These are phyloP conservation scores for Rotaria macrura DNA, from an alignment of 2,888 invertebrate genomes.

Conservation along the genomic window DNA sequence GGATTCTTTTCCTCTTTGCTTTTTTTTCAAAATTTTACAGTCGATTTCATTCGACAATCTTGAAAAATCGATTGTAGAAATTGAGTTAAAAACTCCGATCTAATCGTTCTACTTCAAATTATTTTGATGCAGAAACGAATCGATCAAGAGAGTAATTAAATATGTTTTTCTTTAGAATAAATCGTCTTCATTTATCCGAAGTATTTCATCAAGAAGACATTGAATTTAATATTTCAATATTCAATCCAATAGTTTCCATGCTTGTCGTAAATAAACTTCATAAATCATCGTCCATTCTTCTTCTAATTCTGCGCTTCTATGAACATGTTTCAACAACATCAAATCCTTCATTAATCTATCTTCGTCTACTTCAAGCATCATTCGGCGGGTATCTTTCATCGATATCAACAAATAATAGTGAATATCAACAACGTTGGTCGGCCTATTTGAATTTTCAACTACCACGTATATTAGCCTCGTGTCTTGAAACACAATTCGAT, in stretches of 20 bases:
- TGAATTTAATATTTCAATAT: background rate
- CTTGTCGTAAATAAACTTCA: conserved; percentile 12
- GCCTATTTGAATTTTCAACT: background rate
- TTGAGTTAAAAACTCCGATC: too few species aligned
- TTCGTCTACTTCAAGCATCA: background rate
- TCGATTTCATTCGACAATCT: too few species aligned
- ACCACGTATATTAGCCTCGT: background rate
- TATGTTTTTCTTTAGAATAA: background rate
- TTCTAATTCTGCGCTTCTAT: background rate
- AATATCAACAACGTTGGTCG: conserved; percentile 5
- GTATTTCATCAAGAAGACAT: conserved; percentile 18
- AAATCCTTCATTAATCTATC: background rate
- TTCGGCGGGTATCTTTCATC: background rate
- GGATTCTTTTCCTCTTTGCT: too few species aligned
- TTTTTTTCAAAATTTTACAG: too few species aligned
- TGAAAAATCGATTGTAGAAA: too few species aligned
- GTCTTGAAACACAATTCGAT: background rate
- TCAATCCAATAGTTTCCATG: background rate
- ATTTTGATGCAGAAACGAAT: too few species aligned
- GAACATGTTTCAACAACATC: background rate
- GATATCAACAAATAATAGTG: background rate
- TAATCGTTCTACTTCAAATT: too few species aligned
- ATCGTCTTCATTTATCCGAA: background rate
- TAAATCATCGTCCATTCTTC: background rate
- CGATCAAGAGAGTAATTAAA: too few species aligned